Evolutionary conservation across 2,113 vertebrate genomes (phyloP).

Genomic region (Brachyistius frenatus): DNA sequence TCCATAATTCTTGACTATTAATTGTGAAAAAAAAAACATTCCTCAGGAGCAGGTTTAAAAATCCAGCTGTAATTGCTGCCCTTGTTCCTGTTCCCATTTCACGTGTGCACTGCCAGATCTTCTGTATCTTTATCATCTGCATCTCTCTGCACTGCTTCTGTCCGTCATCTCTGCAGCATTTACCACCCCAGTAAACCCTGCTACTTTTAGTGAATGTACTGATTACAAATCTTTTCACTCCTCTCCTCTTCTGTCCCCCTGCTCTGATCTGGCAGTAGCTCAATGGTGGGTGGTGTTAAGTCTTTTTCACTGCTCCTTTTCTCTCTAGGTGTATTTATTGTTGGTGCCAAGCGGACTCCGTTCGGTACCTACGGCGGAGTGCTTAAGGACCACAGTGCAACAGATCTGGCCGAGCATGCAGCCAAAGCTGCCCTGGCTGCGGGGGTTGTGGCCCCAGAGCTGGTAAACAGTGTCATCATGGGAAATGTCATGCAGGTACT

Average conservation of each 20-base stretch:
- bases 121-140: neutral
- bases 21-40: too few relatives aligned
- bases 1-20: too few relatives aligned
- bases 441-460: constrained; percentile 89
- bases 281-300: neutral
- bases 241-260: neutral
- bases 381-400: constrained; percentile 92
- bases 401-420: constrained; percentile 90
- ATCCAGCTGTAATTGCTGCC: too few relatives aligned
- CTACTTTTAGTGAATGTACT: neutral
- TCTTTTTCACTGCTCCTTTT: constrained; percentile 13
- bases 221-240: neutral
- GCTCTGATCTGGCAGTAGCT: constrained; percentile 4
- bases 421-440: constrained; percentile 90
- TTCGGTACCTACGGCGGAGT: constrained; percentile 93
- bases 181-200: neutral
- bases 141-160: neutral
- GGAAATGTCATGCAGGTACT: constrained; percentile 94
- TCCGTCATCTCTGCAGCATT: neutral
- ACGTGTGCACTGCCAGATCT: neutral
- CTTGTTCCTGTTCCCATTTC: too few relatives aligned
- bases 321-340: constrained; percentile 91
- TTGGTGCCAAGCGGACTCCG: constrained; percentile 94
- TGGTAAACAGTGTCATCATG: constrained; percentile 91
- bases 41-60: too few relatives aligned